phyloP scores from a whole-genome alignment of 2,888 invertebrate species.

The Itoplectis maculator region DNA sequence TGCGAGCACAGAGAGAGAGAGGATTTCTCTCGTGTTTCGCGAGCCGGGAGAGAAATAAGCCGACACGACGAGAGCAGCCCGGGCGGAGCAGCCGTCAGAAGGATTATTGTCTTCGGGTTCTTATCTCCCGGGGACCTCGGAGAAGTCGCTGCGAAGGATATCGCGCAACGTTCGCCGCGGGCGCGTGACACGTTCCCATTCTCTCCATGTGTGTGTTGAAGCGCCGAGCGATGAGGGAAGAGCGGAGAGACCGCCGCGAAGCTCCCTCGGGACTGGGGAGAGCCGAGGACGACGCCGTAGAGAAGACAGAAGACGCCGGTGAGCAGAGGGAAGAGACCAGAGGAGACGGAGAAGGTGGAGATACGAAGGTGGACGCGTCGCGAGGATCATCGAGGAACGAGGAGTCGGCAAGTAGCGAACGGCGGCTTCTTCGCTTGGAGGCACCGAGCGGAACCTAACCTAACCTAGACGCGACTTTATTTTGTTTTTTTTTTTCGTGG shows the following conservation, averaged over 20 bases:
- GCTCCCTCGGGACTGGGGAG: constrained; percentile 56
- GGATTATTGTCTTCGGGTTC: constrained; percentile 84
- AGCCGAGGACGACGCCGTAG: constrained; percentile 35
- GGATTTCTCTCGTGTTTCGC: constrained; percentile 43
- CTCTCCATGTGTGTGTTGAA: no score
- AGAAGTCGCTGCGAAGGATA: no score
- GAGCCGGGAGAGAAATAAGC: constrained; percentile 77
- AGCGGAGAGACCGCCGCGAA: constrained; percentile 43
- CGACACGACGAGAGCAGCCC: constrained; percentile 74
- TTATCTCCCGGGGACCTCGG: constrained; percentile 77
- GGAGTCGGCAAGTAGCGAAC: no score
- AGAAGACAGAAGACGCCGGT: constrained; percentile 37
- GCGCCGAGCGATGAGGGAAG: constrained; percentile 34
- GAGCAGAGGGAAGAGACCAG: constrained; percentile 35
- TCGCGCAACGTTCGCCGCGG: constrained; percentile 9
- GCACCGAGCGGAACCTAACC: constrained; percentile 36
- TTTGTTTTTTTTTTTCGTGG: constrained; percentile 49
- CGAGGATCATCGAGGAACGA: no score
- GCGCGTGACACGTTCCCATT: no score
- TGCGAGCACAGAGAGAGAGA: constrained; percentile 3
- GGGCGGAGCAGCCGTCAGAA: constrained; percentile 80
- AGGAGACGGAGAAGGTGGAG: constrained; percentile 22
- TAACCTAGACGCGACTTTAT: constrained; percentile 39
- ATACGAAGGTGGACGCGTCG: no score
- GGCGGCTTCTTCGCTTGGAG: constrained; percentile 26